Conservation (phyloP, 2,888 invertebrate genomes). For the Graphium colonna region DNA sequence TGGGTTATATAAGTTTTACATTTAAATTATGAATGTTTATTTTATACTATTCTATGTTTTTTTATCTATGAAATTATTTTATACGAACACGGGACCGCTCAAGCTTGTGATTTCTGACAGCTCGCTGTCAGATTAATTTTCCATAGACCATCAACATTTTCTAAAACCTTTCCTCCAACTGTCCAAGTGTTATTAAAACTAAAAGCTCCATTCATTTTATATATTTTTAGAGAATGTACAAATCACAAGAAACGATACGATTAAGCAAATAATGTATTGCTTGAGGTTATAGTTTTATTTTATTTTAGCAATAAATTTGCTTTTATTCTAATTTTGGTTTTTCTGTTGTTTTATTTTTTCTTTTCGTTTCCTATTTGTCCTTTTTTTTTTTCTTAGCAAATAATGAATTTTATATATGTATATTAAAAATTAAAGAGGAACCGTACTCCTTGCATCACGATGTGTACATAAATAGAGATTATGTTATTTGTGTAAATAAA, state of each 20-base stretch:
- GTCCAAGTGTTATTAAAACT: conserved; percentile 24
- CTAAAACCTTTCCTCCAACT: conserved; percentile 19
- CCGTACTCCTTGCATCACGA: conserved; percentile 76
- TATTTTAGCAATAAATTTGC: conserved; percentile 80
- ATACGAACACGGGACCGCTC: conserved; percentile 58
- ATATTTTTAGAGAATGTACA: conserved; percentile 70
- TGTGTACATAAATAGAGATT: conserved; percentile 62
- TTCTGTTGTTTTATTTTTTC: conserved; percentile 57
- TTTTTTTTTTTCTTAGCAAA: conserved; percentile 43
- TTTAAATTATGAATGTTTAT: conserved; percentile 76
- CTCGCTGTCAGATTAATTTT: conserved; percentile 33
- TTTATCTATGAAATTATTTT: conserved; percentile 67
- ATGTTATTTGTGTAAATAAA: conserved; percentile 59
- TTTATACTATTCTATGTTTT: conserved; percentile 72
- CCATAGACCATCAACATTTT: conserved; percentile 30
- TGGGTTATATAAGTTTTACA: conserved; percentile 73
- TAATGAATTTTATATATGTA: conserved; percentile 53
- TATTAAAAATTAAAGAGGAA: conserved; percentile 60
- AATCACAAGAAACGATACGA: conserved; percentile 57
- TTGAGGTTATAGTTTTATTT: conserved; percentile 76
- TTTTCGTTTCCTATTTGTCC: conserved; percentile 42
- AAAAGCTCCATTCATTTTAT: conserved; percentile 38
- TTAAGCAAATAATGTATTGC: conserved; percentile 69
- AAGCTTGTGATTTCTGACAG: conserved; percentile 53
- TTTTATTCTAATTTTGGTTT: conserved; percentile 69